Evolutionary conservation across 2,113 vertebrate species (phyloP).

Genomic region (Zeus faber): DNA sequence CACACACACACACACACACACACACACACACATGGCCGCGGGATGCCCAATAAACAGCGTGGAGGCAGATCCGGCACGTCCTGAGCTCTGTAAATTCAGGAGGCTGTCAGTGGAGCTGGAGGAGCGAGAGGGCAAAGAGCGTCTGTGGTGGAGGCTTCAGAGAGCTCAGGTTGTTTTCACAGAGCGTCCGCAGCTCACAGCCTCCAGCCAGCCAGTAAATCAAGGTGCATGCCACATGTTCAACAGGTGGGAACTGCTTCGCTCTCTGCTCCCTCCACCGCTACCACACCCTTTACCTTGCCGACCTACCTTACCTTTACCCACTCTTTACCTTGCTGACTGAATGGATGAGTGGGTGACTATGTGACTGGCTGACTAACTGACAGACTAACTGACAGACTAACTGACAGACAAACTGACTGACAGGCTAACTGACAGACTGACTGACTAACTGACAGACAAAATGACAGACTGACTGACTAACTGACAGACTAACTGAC

Average conservation of each 20-base stretch:
- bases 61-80: slow-evolving; percentile 35
- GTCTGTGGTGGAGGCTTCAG: slow-evolving; percentile 47
- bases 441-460: neutral
- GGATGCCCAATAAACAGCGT: slow-evolving; percentile 37
- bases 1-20: slow-evolving; percentile 1
- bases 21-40: neutral
- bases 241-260: slow-evolving; percentile 58
- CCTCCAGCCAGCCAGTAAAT: slow-evolving; percentile 56
- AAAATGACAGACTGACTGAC: neutral
- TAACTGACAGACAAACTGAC: slow-evolving; percentile 14
- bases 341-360: neutral
- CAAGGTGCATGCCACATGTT: slow-evolving; percentile 59
- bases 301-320: slow-evolving; percentile 11
- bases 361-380: slow-evolving; percentile 3
- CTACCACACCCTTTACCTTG: neutral
- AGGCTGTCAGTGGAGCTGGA: slow-evolving; percentile 33
- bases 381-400: slow-evolving; percentile 7
- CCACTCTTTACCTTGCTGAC: neutral
- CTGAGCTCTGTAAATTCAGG: slow-evolving; percentile 50
- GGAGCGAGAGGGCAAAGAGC: slow-evolving; percentile 16
- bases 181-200: slow-evolving; percentile 43
- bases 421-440: neutral
- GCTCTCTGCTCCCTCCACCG: no score
- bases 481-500: neutral
- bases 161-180: slow-evolving; percentile 48